These are phyloP conservation scores for Metopia argyrocephala DNA, from an alignment of 2,888 invertebrate species.

Conservation along the genomic window DNA sequence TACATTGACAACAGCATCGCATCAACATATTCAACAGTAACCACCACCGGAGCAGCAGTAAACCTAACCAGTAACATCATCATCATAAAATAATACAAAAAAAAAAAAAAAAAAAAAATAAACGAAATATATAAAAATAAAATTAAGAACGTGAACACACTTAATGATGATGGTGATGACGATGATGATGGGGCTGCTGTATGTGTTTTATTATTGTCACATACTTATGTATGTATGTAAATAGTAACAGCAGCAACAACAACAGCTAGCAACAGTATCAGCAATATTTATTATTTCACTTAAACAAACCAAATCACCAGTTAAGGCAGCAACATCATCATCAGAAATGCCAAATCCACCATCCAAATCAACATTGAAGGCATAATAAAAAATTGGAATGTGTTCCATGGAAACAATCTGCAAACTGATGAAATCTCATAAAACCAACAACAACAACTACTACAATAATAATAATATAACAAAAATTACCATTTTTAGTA, in stretches of 20 bases:
- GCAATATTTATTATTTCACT: conserved; percentile 58
- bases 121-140: too few relatives aligned
- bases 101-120: neutral
- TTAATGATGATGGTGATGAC: conserved; percentile 25
- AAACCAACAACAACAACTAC: conserved; percentile 38
- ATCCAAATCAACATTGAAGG: conserved; percentile 33
- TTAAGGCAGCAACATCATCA: conserved; percentile 35
- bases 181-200: conserved; percentile 1
- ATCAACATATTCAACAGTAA: conserved; percentile 15
- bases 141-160: conserved; percentile 51
- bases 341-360: neutral
- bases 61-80: conserved; percentile 28
- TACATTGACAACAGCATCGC: neutral
- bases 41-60: conserved; percentile 38
- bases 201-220: conserved; percentile 60
- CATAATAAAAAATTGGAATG: neutral
- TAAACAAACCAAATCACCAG: conserved; percentile 56
- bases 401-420: conserved; percentile 37
- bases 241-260: conserved; percentile 4
- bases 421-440: conserved; percentile 59
- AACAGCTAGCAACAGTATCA: conserved; percentile 50
- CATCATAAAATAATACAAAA: neutral
- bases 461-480: neutral
- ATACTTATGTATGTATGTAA: conserved; percentile 31
- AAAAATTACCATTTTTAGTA: conserved; percentile 63